Base-by-base conservation (phyloP, 2,888 invertebrate genomes). In the Hirtodrosophila confusa region DNA sequence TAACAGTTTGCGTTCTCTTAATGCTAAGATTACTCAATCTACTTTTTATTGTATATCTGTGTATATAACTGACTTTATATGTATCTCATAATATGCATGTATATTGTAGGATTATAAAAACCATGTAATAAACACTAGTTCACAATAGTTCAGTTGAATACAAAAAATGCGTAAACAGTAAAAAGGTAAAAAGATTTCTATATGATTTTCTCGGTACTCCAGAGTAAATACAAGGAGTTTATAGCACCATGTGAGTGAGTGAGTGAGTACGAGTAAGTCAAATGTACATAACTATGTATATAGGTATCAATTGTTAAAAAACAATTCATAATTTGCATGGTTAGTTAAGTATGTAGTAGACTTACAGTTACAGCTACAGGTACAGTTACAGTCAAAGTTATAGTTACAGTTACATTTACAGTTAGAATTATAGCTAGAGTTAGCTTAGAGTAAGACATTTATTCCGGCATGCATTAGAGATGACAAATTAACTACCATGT, bases 161-260 rank as follows among this genome's bases (percentile, higher is more conserved):
- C 72, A 69, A 83, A 80, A 83, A 80, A 84, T 77, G 75, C 66
- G 44, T 67, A 70, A 67, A 72, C 67, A 72, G 82, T 82, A 82
- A 84, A 82, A 77, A 80, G 80, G 80, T 84, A 82, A 77, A 82
- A 82, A 83, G 84, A 77, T 66, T 75, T 77, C 66, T 6, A 68
- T 63, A 65, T 64, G 73, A 67, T 67, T 70, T 68, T 67, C 58
- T 48, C 67, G 57, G 60, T 50, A 67, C 67, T 69, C 63, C 70
- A 62, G 68, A 75, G 66, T 58, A 73, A 68, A 65, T 65, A 62
- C 64, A 45, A 64, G 66, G 64, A 55, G 79, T 73, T 75, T 80
- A 80, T 88, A 88, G 88, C 88, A 88, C 88, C 88, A 88, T 86
- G 72, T 77, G 76, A 37, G 43, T 62, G 9, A 53, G 48, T 49